Base-by-base conservation (phyloP, 2,113 vertebrate species). In the Dipodomys merriami region DNA sequence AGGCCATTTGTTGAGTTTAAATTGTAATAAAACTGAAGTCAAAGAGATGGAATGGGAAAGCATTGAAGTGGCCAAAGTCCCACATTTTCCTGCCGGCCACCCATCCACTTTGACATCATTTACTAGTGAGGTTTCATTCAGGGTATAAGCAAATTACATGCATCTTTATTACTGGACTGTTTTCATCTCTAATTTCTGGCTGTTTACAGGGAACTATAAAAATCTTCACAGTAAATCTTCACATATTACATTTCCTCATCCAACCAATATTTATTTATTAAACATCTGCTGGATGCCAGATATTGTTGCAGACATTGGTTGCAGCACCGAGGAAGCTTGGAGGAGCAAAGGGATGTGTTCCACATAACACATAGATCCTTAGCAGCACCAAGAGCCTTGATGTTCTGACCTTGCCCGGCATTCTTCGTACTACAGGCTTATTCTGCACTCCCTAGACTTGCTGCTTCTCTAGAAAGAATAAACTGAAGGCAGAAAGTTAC, bases 1-100 rank as follows among this genome's bases (percentile, higher is more conserved):
- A 96, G 96, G 84, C 92, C 93, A 92, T 80, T 94, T 91, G 88
- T 95, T 95, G 73, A 67, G 64, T 74, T 89, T 76, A 44, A 78
- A 18, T 77, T 71, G 27, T 49, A 29, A 73, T 65, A 72, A 62
- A 83, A 93, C 72, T 76, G 23, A 77, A 72, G 68, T 39, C 49
- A 11, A 39, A 83, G 44, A 67, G 80, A 44, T n/a, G 33, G 44
- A 57, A 18, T 73, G 67, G 57, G 64, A 44, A 87, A 53, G n/a
- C 74, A 16, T 8, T 11, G 4, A 16, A 49, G 46, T 3, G 39
- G 35, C 20, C 85, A 19, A 2, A 67, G n/a, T 30, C 27, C 30
- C 27, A 44, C 4, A 0, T 23, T 39, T 69, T 64, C 33, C 62
- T 74, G 30, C 71, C 46, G 53, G 30, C 27, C 13, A 25, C 49